Base-by-base conservation (phyloP, 2,888 invertebrate species). In the Drosophila villosipedis region DNA sequence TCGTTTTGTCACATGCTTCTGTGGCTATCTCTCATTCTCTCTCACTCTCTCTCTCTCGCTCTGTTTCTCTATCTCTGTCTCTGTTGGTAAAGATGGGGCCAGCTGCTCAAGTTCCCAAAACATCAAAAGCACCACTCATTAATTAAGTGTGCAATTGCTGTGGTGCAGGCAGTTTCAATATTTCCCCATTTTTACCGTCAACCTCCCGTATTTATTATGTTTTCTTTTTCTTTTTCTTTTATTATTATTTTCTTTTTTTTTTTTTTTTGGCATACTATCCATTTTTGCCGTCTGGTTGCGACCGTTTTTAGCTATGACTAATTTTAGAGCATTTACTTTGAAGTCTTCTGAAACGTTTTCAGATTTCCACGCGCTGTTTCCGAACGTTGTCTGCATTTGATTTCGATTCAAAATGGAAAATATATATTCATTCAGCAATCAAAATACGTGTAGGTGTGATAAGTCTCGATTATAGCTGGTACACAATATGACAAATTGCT, bases 131-230 rank as follows among this genome's bases (percentile, higher is more conserved):
- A 82, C 84, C 86, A 81, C 91, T 90, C 92, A 92, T 92, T 92
- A 92, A 92, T 92, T 92, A 92, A 92, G 92, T 92, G 92, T 92
- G 91, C 92, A 92, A 92, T 92, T 89, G 80, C 83, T 76, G 67
- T 60, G 63, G 53, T 43, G 57, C 43, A 30, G 37, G 57, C 47
- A 25, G 50, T 61, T 50, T 61, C 33, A 65, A 28, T 37, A 60
- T 49, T 66, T 63, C 68, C 64, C 61, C 60, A 67, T 52, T 65
- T 71, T 37, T 61, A 63, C 63, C 62, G 68, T 65, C 65, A 59
- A 50, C 50, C 64, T 63, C 69, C 58, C 52, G 58, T 81, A 78
- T 78, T 80, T 55, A n/a, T 28, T 31, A 10, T 52, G 12, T 52
- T 7, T 10, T 30, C 6, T 30, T 28, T 28, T 25, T 28, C 7